Evolutionary conservation across 1,140 invertebrate species (phyloP), one percentile per base, ranked within the genome.

Genomic region (Teleogryllus occipitalis): DNA sequence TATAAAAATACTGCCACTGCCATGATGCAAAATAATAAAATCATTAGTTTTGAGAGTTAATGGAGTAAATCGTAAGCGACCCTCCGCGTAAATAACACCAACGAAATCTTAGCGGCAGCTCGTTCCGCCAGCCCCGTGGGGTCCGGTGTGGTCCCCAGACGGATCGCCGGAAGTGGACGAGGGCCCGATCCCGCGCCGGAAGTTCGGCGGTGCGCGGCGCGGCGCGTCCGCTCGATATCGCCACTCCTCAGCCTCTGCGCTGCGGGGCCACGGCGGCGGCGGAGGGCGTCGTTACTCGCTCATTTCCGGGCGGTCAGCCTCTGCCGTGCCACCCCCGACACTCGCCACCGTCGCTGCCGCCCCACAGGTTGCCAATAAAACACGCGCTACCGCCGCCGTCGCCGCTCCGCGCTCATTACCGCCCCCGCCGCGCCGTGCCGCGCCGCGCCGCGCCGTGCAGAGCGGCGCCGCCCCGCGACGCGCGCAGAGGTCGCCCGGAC

Each of bases 361-460:
- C 54, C 54, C 54, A 65, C 54, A 65, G 54, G 54, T 65, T 65
- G 54, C 54, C 54, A 65, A 65, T 65, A 65, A 65, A 65, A 65
- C 54, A 65, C 54, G 54, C 54, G 18, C 54, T 18, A 2, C 54
- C 54, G 54, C 54, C 27, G 54, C 54, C 54, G 18, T 7, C 54
- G 54, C 54, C 54, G 2, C 54, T 18, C 10, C 54, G 54, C 54
- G 54, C 54, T 65, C 54, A 65, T 65, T 65, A 65, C 54, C 54
- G 54, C 18, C 54, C 54, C 54, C 54, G 54, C 54, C 27, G 10
- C 54, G 54, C 54, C 54, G 54, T 7, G 54, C 54, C 0, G 54
- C 54, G 54, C 54, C 18, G 54, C 54, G 54, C 54, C 27, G 10
- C 54, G 54, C 54, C 54, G 54, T 7, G 54, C 54, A 14, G 54